Evolutionary conservation across 2,113 vertebrate species (phyloP), one percentile per base, ranked within the genome.

Genomic region (Oncorhynchus clarkii): DNA sequence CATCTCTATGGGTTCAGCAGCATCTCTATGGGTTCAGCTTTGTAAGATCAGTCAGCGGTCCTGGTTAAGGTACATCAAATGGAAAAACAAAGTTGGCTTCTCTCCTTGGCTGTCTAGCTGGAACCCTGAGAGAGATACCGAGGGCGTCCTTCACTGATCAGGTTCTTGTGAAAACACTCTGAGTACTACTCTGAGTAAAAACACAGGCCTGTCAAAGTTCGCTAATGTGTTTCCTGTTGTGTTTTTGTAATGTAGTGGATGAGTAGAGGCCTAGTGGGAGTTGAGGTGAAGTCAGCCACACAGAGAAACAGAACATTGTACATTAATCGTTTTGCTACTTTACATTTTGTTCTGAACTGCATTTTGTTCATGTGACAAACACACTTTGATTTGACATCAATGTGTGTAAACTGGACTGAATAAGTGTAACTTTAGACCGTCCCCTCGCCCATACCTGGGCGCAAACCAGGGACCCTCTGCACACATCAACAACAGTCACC

Each of bases 341-440:
- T 45, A 45, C 39, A 45, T 11, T 45, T 45, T 45, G 9, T 45
- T 11, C 39, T 45, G 39, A 45, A 45, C 39, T 45, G 39, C 11
- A 11, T 45, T 45, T 9, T 45, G 39, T 45, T 45, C 39, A 45
- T 11, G 39, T 45, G 39, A 45, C 39, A 45, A 45, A 45, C 11
- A 45, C 18, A 20, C 12, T 9, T 16, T 14, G 31, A 20, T 69
- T 69, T n/a, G 4, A 39, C 67, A 31, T 11, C 31, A 39, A 16
- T 39, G 7, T 27, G 5, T 16, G 18, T 20, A 54, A 45, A 12
- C 2, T 51, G 70, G 7, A 71, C 7, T 67, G 71, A 81, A 85
- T 86, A 89, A 27, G 27, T 27, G 27, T 27, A 27, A 27, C 27
- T 27, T 27, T 3, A 27, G 27, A 3, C 27, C 3, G 27, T 27